These are phyloP conservation scores for Zapus hudsonius DNA, from an alignment of 2,113 vertebrate species.

Conservation along the genomic window DNA sequence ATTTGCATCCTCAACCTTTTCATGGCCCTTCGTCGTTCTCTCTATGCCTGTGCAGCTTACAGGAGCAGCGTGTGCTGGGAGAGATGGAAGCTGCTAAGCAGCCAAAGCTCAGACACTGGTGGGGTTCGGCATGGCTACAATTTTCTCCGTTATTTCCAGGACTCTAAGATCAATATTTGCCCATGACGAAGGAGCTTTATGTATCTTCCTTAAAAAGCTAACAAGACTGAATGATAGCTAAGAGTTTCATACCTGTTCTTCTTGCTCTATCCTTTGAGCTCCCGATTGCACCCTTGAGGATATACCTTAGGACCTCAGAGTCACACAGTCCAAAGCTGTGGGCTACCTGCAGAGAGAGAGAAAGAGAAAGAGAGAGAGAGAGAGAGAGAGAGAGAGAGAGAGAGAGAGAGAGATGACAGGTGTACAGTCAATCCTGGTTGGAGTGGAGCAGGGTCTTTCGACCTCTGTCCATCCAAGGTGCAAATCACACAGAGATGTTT, in stretches of 20 bases:
- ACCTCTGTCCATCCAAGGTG: not conserved
- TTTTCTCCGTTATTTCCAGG: not conserved
- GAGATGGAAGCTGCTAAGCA: not conserved
- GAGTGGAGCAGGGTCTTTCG: rapidly evolving
- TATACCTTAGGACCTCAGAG: not conserved
- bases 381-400: no score
- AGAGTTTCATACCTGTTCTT: rapidly evolving
- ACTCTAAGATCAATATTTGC: not conserved
- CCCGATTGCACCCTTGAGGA: rapidly evolving
- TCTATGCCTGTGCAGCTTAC: rapidly evolving
- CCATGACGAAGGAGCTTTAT: rapidly evolving
- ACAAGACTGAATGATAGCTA: rapidly evolving
- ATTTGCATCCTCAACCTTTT: not conserved
- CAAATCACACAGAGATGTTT: not conserved
- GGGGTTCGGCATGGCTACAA: not conserved
- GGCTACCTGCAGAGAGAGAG: not conserved
- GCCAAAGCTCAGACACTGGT: not conserved
- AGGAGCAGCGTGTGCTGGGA: not conserved
- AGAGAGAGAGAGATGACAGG: no score
- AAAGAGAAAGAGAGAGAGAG: no score
- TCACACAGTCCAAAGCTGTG: rapidly evolving
- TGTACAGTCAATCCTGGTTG: rapidly evolving
- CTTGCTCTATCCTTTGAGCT: not conserved
- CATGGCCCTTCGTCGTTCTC: not conserved
- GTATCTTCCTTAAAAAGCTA: not conserved